A percentile compares a stretch with the other conserved stretches of the same genome.
These are phyloP conservation scores for Diplodus sargus DNA, from an alignment of 2,797 vertebrate species.

Conservation along the genomic window DNA sequence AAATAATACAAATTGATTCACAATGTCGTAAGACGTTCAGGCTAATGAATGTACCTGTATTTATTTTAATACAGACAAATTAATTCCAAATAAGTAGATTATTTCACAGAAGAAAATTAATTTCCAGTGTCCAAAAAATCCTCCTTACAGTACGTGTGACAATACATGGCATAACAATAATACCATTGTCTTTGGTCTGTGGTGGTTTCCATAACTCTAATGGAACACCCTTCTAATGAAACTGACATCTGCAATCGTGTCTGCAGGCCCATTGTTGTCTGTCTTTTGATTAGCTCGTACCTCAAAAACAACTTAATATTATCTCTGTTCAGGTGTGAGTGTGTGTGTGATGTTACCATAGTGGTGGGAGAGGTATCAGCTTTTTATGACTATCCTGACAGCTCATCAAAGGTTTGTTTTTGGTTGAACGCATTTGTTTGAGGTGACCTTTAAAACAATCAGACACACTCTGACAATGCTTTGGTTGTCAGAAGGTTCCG, in stretches of 20 bases:
- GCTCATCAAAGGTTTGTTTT: conserved; percentile 47
- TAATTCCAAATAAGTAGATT: not conserved
- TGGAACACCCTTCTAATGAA: not conserved
- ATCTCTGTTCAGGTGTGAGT: not conserved
- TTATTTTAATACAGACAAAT: not conserved
- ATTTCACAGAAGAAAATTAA: not conserved
- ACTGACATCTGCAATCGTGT: not conserved
- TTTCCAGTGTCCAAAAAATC: not conserved
- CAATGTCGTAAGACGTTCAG: no score
- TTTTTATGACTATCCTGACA: conserved; percentile 30
- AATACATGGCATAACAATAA: not conserved
- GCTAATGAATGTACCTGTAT: not conserved
- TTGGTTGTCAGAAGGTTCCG: conserved; percentile 12
- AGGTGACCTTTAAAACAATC: conserved; percentile 53
- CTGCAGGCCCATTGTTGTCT: conserved; percentile 22
- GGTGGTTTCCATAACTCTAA: not conserved
- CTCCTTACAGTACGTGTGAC: no score
- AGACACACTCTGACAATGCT: conserved; percentile 21
- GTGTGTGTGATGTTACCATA: conserved; percentile 23
- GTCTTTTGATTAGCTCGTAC: not conserved
- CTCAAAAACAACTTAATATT: conserved; percentile 30
- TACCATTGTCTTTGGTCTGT: not conserved
- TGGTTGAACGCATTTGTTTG: conserved; percentile 44
- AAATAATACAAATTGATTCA: no score
- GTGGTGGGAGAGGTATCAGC: conserved; percentile 21